phyloP scores from a whole-genome alignment of 2,888 invertebrate genomes.

The Pseudococcus longispinus region DNA sequence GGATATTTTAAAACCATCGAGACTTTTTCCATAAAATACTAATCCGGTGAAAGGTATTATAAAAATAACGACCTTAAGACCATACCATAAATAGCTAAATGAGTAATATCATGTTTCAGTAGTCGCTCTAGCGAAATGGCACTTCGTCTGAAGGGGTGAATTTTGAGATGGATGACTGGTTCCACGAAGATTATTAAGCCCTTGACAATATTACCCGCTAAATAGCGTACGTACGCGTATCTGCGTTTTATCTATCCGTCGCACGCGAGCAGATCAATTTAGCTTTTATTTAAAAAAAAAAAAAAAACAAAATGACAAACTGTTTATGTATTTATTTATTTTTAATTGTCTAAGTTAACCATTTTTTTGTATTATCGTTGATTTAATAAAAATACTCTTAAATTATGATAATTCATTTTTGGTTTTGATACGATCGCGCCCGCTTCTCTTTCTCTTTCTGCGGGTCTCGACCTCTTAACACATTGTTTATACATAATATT shows the following conservation, averaged over 20 bases:
- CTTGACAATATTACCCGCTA: slow-evolving; percentile 39
- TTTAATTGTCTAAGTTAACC: background rate
- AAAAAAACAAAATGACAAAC: background rate
- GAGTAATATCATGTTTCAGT: slow-evolving; percentile 54
- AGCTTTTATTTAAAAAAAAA: slow-evolving; percentile 5
- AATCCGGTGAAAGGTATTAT: slow-evolving; percentile 34
- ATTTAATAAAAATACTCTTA: slow-evolving; percentile 22
- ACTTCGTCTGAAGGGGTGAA: slow-evolving; percentile 51
- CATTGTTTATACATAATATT: background rate
- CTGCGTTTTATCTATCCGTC: background rate
- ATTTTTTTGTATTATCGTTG: slow-evolving; percentile 49
- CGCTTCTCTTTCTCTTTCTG: no score
- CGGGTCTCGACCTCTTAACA: background rate
- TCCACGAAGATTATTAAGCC: slow-evolving; percentile 32
- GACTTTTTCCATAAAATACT: slow-evolving; percentile 4
- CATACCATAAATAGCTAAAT: slow-evolving; percentile 24
- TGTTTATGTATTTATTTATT: slow-evolving; percentile 40
- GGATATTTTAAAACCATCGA: background rate
- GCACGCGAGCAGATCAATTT: slow-evolving; percentile 25
- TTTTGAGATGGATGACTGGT: slow-evolving; percentile 53
- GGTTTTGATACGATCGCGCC: background rate
- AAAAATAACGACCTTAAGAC: slow-evolving; percentile 1
- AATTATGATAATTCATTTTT: background rate
- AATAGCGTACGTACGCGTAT: background rate
- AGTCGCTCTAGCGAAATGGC: slow-evolving; percentile 45